Evolutionary conservation across 2,113 vertebrate genomes (phyloP).

Genomic region (Tylochromis polylepis): DNA sequence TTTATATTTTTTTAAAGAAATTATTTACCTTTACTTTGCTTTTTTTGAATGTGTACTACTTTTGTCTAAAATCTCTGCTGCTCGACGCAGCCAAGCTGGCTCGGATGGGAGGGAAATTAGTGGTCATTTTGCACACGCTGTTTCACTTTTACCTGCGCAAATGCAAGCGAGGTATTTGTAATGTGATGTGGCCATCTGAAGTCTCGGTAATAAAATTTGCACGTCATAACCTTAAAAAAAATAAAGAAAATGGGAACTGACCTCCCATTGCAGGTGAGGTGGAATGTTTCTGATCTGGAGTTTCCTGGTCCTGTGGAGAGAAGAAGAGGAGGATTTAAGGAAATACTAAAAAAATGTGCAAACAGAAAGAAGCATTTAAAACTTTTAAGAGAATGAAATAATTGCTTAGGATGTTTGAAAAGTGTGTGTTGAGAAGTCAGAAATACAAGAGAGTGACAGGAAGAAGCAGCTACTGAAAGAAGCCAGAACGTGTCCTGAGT

Average conservation of each 20-base stretch:
- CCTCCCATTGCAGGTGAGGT: conserved; percentile 94
- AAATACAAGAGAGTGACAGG: background rate
- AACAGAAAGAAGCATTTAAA: background rate
- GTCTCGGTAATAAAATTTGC: background rate
- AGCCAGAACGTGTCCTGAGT: background rate
- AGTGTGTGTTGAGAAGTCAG: background rate
- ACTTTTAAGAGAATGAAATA: background rate
- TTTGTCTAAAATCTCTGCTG: background rate
- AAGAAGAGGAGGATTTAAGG: conserved; percentile 1
- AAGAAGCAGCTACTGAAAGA: background rate
- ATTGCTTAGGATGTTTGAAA: background rate
- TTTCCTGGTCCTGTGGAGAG: conserved; percentile 83
- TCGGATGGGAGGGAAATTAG: background rate
- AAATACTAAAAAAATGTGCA: background rate
- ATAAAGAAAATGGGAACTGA: conserved; percentile 57
- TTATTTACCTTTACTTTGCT: no score
- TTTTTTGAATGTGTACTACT: background rate
- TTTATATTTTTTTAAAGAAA: no score
- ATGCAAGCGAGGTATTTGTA: background rate
- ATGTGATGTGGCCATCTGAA: background rate
- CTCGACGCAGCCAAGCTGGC: background rate
- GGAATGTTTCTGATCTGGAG: conserved; percentile 94
- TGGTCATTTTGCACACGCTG: background rate
- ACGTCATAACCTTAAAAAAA: background rate
- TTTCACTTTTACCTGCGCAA: background rate